Evolutionary conservation across 2,888 invertebrate genomes (phyloP).

Genomic region (Hermodice carunculata): DNA sequence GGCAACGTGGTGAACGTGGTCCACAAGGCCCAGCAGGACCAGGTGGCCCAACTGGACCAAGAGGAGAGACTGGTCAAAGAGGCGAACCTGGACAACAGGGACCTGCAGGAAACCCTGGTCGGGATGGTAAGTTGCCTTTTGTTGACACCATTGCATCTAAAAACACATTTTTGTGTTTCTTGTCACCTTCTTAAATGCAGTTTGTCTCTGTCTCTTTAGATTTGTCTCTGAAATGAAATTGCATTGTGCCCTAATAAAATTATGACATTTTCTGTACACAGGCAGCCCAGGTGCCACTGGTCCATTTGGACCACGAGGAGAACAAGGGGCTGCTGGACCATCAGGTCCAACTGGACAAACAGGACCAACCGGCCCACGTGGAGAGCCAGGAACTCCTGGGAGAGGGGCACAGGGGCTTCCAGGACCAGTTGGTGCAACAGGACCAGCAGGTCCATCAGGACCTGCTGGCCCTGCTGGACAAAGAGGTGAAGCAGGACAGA

Average conservation of each 20-base stretch:
- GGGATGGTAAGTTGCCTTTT: too few species aligned
- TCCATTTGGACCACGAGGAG: constrained; percentile 16
- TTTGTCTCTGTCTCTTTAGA: too few species aligned
- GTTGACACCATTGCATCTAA: too few species aligned
- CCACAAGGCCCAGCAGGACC: background rate
- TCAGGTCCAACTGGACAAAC: constrained; percentile 18
- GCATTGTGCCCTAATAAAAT: too few species aligned
- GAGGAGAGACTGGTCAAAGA: too few species aligned
- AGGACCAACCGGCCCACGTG: constrained; percentile 19
- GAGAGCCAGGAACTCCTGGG: constrained; percentile 12
- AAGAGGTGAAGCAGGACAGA: constrained; percentile 16
- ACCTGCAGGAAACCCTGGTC: constrained; percentile 12
- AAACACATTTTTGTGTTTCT: too few species aligned
- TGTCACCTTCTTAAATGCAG: too few species aligned
- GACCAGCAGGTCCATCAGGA: constrained; percentile 17
- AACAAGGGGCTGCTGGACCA: constrained; percentile 20
- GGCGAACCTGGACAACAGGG: constrained; percentile 2
- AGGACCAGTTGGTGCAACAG: constrained; percentile 2
- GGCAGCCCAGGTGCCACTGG: constrained; percentile 18
- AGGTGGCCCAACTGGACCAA: background rate
- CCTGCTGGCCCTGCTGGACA: constrained; percentile 19
- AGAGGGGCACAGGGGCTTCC: constrained; percentile 11
- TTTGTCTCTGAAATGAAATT: too few species aligned
- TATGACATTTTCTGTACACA: too few species aligned
- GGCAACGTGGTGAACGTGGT: constrained; percentile 42